Percentiles rank a stretch among this genome's conserved stretches.
Evolutionary conservation across 2,888 invertebrate genomes (phyloP).

Genomic region (Zeuzera pyrina): DNA sequence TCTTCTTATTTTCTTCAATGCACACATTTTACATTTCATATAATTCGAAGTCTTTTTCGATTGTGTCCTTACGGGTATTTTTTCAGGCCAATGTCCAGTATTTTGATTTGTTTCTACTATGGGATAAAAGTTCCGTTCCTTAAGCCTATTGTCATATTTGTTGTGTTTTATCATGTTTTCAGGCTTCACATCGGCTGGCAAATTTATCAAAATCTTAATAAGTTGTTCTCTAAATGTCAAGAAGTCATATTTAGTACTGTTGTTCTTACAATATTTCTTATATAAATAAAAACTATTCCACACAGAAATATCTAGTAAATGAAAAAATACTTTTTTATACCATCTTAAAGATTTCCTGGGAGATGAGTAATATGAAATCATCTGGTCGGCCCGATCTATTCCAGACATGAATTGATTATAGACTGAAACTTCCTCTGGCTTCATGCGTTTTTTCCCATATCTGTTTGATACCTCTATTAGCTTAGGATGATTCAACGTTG

Average conservation of each 20-base stretch:
- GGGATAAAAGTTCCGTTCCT: background rate
- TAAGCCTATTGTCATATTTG: background rate
- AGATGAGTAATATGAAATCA: constrained; percentile 14
- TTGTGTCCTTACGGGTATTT: background rate
- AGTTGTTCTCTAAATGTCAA: background rate
- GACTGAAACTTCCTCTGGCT: constrained; percentile 9
- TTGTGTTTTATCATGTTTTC: background rate
- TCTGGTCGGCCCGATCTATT: constrained; percentile 13
- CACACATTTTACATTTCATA: background rate
- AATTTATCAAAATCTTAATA: no score
- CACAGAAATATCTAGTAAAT: background rate
- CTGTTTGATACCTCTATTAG: constrained; percentile 11
- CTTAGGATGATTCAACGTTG: constrained; percentile 11
- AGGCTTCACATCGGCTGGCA: no score
- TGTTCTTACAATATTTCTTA: constrained; percentile 1
- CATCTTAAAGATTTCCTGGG: constrained; percentile 1
- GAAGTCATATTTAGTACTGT: background rate
- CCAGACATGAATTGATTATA: constrained; percentile 15
- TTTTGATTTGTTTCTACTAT: background rate
- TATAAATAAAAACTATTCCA: constrained; percentile 1
- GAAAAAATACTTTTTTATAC: constrained; percentile 2
- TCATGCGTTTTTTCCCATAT: constrained; percentile 6
- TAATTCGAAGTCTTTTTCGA: background rate
- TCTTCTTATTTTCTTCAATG: constrained; percentile 8
- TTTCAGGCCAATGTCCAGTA: background rate